These are phyloP conservation scores for Hippoglossus hippoglossus DNA, from an alignment of 2,797 vertebrate species.

Conservation along the genomic window DNA sequence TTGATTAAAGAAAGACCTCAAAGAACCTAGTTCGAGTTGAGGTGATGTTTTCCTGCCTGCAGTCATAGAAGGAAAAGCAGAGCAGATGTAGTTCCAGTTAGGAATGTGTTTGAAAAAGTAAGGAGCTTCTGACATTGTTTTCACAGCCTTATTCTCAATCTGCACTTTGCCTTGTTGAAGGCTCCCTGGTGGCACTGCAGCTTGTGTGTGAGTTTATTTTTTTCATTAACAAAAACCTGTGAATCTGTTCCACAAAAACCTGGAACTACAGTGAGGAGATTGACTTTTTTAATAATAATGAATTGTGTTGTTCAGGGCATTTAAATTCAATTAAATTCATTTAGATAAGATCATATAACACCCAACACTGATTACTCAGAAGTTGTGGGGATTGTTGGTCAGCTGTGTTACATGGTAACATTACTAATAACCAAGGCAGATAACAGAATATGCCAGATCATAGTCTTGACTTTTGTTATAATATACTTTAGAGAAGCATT, in stretches of 20 bases:
- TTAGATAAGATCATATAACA: slow-evolving; percentile 39
- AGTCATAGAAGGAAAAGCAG: neutral
- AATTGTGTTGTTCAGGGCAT: slow-evolving; percentile 70
- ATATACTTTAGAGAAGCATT: neutral
- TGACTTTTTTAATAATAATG: slow-evolving; percentile 15
- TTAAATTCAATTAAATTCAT: slow-evolving; percentile 42
- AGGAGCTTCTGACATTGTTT: slow-evolving; percentile 48
- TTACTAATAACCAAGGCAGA: slow-evolving; percentile 30
- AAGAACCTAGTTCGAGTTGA: slow-evolving; percentile 19
- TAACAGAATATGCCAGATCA: slow-evolving; percentile 33
- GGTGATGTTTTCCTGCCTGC: slow-evolving; percentile 36
- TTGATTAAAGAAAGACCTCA: slow-evolving; percentile 33
- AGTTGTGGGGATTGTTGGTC: slow-evolving; percentile 60
- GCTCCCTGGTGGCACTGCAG: slow-evolving; percentile 71
- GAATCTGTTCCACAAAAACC: slow-evolving; percentile 58
- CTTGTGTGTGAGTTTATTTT: slow-evolving; percentile 45
- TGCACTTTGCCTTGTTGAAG: slow-evolving; percentile 77
- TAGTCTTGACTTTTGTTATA: slow-evolving; percentile 17
- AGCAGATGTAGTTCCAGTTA: slow-evolving; percentile 41
- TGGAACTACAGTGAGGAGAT: slow-evolving; percentile 47
- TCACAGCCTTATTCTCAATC: slow-evolving; percentile 40
- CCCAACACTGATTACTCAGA: slow-evolving; percentile 57
- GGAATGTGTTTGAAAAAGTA: slow-evolving; percentile 44
- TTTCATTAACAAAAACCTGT: slow-evolving; percentile 67
- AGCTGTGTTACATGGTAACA: slow-evolving; percentile 35